Evolutionary conservation across 64 coral and sea anemone species (phyloP).

Genomic region (Catalaphyllia jardinei): DNA sequence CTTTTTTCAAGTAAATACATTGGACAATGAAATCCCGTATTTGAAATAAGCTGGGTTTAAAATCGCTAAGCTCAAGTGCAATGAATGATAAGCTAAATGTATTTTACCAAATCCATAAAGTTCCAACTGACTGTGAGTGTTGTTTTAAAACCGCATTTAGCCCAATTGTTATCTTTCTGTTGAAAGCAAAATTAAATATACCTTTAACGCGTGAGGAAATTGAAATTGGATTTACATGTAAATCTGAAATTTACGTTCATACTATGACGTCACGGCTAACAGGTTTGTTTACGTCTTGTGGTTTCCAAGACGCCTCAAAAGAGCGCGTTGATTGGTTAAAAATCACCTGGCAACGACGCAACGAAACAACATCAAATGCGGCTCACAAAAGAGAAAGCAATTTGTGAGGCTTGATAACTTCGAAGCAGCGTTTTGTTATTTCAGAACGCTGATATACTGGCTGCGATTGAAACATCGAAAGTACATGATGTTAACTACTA

Average conservation of each 20-base stretch:
- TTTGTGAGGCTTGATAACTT: slow-evolving; percentile 28
- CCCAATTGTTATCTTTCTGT: no score
- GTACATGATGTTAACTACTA: slow-evolving; percentile 83
- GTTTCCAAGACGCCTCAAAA: slow-evolving; percentile 84
- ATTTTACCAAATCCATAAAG: no score
- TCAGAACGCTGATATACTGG: slow-evolving; percentile 56
- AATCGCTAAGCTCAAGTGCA: no score
- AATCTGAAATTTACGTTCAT: background rate
- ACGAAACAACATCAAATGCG: slow-evolving; percentile 92
- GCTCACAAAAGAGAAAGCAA: slow-evolving; percentile 84
- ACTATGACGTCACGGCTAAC: slow-evolving; percentile 48
- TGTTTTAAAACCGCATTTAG: no score
- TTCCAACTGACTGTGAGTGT: no score
- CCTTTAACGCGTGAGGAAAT: no score
- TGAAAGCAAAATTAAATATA: no score
- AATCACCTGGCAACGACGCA: slow-evolving; percentile 96
- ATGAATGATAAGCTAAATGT: no score
- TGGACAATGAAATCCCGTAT: no score
- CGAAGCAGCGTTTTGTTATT: slow-evolving; percentile 32
- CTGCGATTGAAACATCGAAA: slow-evolving; percentile 45
- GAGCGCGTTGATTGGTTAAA: slow-evolving; percentile 87
- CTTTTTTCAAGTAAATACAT: no score
- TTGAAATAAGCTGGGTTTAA: no score
- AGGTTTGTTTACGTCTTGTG: slow-evolving; percentile 91
- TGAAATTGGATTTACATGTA: no score